Evolutionary conservation across 2,797 vertebrate genomes (phyloP), one percentile per base, ranked within the genome.

Genomic region (Melanotaenia trifasciata): DNA sequence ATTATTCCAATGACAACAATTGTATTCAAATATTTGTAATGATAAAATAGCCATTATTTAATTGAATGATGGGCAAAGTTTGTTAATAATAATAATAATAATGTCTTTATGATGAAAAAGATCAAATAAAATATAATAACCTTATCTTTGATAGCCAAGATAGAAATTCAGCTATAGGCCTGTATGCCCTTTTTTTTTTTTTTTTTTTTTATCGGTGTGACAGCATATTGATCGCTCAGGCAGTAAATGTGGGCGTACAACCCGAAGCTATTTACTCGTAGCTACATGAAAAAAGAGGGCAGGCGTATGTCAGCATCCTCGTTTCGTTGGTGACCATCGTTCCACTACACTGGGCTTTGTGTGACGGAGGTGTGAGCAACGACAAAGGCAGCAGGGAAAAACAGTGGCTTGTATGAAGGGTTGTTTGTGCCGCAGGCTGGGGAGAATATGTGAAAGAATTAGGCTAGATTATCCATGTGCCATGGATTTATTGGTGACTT

Each of bases 261-360:
- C 53, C 64, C 36, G 62, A 66, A 74, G 78, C 63, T 74, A 64
- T 77, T 74, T 67, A 66, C 50, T 56, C 28, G 58, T 35, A 36
- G 35, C 35, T 36, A 65, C 54, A 63, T 45, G 6, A 45, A 58
- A 33, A 67, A 38, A 45, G 38, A 20, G 60, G 64, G 51, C 53
- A 74, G 58, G 20, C 33, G 32, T 74, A 76, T 78, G 72, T 72
- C 67, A 74, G 75, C 73, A 63, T 84, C 84, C 75, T 78, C 28
- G 59, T 79, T 62, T 84, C 47, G 56, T 82, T 78, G 72, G 74
- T 73, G 84, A 78, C 70, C 67, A 70, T 76, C 65, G 80, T 75
- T 89, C 88, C 88, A 85, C 86, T 85, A 83, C 88, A 72, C 84
- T 90, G 92, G 59, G 90, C 89, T 92, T 93, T 92, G 90, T 83